Evolutionary conservation across 2,797 vertebrate species (phyloP).

Genomic region (Netta rufina): DNA sequence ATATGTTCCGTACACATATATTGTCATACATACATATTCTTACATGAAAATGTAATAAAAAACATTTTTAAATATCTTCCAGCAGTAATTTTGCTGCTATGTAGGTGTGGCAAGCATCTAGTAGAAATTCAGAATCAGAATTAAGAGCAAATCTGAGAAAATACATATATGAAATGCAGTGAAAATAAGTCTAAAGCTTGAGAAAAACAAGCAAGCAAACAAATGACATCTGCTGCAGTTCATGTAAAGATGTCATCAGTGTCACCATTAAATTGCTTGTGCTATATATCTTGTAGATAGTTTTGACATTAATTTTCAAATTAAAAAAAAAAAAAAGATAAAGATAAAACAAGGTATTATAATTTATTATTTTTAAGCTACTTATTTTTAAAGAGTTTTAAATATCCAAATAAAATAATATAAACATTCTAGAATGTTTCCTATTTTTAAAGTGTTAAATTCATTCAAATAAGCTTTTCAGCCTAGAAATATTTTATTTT

Average conservation of each 20-base stretch:
- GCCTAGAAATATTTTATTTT: not conserved
- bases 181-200: not conserved
- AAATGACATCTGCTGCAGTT: accelerated
- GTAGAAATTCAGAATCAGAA: not conserved
- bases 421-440: not conserved
- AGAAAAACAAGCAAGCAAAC: not conserved
- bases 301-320: not conserved
- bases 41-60: not conserved
- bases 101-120: not conserved
- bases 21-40: accelerated
- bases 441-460: not conserved
- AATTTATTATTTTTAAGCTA: not conserved
- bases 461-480: not conserved
- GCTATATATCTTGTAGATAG: not conserved
- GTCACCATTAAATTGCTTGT: not conserved
- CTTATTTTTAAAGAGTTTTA: not conserved
- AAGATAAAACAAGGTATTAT: not conserved
- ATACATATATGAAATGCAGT: not conserved
- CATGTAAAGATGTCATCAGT: not conserved
- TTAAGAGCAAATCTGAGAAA: not conserved
- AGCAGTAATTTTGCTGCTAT: not conserved
- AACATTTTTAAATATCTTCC: not conserved
- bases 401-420: not conserved
- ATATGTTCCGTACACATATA: not conserved
- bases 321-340: not conserved